Conservation (phyloP, 2,113 vertebrate species). For the Podarcis raffonei region DNA sequence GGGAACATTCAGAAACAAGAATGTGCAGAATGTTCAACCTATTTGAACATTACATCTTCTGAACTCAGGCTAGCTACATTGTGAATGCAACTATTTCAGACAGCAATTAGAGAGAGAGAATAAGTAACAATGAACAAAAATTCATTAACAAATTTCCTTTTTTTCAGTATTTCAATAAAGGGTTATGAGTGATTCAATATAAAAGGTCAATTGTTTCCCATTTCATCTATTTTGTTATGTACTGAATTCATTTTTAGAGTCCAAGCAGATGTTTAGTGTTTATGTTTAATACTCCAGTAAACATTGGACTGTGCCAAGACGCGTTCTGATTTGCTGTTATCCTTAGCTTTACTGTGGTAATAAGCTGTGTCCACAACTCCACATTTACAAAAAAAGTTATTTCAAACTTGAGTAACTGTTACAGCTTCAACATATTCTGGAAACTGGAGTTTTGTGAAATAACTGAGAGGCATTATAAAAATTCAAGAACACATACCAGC, state of each 20-base stretch:
- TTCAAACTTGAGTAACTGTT: not conserved
- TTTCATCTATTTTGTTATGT: not conserved
- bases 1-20: not conserved
- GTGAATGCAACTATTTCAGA: not conserved
- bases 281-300: not conserved
- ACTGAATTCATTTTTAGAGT: constrained; percentile 12
- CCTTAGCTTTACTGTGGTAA: not conserved
- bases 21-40: not conserved
- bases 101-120: not conserved
- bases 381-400: not conserved
- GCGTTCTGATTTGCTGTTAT: not conserved
- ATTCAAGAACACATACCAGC: no score
- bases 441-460: not conserved
- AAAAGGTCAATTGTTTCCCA: constrained; percentile 2
- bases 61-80: not conserved
- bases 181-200: not conserved
- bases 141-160: not conserved
- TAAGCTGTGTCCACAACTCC: not conserved
- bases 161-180: not conserved
- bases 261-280: not conserved
- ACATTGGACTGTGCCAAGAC: not conserved
- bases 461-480: not conserved
- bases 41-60: not conserved
- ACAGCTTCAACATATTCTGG: not conserved
- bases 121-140: not conserved